Evolutionary conservation across 2,888 invertebrate genomes (phyloP).

Genomic region (Ametastegia equiseti): DNA sequence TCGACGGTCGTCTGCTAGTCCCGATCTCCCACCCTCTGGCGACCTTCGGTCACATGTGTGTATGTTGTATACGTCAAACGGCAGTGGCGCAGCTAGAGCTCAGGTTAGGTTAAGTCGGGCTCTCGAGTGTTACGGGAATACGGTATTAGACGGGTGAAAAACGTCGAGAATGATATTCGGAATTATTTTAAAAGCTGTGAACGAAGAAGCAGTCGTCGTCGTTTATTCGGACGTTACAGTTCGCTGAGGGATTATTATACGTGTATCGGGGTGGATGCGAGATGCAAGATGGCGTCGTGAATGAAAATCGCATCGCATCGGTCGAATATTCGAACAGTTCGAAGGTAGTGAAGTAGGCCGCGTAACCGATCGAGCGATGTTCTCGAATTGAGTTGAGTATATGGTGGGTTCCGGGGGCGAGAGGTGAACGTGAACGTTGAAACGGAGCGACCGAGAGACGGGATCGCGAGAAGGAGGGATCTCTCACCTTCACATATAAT

Average conservation of each 20-base stretch:
- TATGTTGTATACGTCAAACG: background rate
- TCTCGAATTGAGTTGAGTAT: background rate
- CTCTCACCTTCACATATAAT: background rate
- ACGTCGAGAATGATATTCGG: too few relatives aligned
- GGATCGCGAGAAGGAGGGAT: constrained; percentile 17
- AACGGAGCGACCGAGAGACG: background rate
- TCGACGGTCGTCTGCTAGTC: background rate
- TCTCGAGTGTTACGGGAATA: background rate
- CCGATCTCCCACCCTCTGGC: background rate
- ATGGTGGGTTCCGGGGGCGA: background rate
- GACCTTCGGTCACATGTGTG: background rate
- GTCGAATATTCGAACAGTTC: background rate
- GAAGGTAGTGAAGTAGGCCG: background rate
- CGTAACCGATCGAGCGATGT: constrained; percentile 41
- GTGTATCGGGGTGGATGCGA: background rate
- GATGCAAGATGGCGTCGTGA: constrained; percentile 10
- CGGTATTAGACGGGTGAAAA: background rate
- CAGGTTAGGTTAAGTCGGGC: background rate
- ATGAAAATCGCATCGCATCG: background rate
- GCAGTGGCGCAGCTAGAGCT: background rate
- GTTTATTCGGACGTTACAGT: background rate
- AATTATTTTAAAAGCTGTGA: too few relatives aligned
- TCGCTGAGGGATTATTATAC: background rate
- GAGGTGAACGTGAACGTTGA: constrained; percentile 7
- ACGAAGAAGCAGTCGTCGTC: too few relatives aligned